Percentiles rank a stretch among this genome's conserved stretches.
Conservation (phyloP, 2,797 vertebrate genomes). For the Odontamblyopus rebecca region DNA sequence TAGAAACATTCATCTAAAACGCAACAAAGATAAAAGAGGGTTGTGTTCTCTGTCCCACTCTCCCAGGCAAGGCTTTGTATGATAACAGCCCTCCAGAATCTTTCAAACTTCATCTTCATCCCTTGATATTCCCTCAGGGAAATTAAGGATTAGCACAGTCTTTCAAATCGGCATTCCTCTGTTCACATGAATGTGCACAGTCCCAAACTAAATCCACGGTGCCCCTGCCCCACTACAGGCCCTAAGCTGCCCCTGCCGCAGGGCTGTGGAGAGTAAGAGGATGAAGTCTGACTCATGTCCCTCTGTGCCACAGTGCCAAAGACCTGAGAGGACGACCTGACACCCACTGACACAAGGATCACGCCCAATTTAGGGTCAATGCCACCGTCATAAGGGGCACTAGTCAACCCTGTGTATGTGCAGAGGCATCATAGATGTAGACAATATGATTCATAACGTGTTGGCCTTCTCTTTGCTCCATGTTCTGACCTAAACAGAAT, state of each 20-base stretch:
- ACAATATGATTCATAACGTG: too few relatives aligned
- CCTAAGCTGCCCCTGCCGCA: conserved; percentile 57
- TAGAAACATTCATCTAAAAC: conserved; percentile 29
- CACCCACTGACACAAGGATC: conserved; percentile 30
- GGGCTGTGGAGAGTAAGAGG: conserved; percentile 68
- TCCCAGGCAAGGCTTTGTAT: conserved; percentile 50
- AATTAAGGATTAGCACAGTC: conserved; percentile 77
- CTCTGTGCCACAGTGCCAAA: conserved; percentile 57
- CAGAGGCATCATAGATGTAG: not conserved
- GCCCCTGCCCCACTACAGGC: conserved; percentile 41
- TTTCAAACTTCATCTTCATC: conserved; percentile 65
- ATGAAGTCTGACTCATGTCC: conserved; percentile 77
- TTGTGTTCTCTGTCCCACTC: conserved; percentile 32
- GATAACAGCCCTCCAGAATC: conserved; percentile 59
- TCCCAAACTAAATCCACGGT: conserved; percentile 59
- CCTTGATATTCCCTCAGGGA: conserved; percentile 75
- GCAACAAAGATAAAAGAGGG: conserved; percentile 25
- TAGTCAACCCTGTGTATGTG: not conserved
- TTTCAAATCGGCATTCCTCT: conserved; percentile 70
- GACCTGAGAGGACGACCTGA: conserved; percentile 49
- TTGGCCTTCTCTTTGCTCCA: not conserved
- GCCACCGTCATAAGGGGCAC: conserved; percentile 19
- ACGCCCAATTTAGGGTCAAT: conserved; percentile 17
- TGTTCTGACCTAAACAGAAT: not conserved
- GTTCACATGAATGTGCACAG: conserved; percentile 63